Base-by-base conservation (phyloP, 2,888 invertebrate genomes). In the Arctia plantaginis region DNA sequence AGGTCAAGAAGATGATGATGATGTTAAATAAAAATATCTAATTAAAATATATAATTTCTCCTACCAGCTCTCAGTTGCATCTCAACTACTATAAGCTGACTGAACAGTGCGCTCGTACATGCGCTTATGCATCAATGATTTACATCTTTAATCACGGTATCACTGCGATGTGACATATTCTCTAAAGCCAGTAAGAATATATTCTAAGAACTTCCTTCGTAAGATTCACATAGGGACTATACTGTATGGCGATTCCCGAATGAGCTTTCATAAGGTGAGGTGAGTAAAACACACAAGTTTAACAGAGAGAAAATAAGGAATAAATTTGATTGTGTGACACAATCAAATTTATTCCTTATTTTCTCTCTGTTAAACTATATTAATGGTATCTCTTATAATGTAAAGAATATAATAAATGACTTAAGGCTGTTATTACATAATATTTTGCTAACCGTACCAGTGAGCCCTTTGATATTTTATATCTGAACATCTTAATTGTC, bases 401-500 rank as follows among this genome's bases (percentile, higher is more conserved):
- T n/a, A 27, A 59, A 59, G 51, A 47, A 20, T 20, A 20, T 20
- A 47, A 55, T n/a, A 55, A 55, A n/a, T 10, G 13, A 59, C 12
- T 15, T 59, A 27, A 13, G 27, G 3, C 27, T 55, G n/a, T 18
- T 30, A 27, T 30, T 30, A 30, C 15, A 30, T 64, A 41, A 66
- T 59, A 59, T 44, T 51, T 66, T 77, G 78, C 75, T 71, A 76
- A 68, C 77, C 33, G 67, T 80, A 80, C 80, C 70, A 76, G 76
- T 75, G 77, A 84, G 82, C 85, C 85, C 85, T 86, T 84, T 85
- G 87, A 90, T 89, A 91, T 89, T 90, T 87, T 87, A 88, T 89
- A 88, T 90, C 83, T 82, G 71, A 84, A 90, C 86, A 89, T 88
- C 88, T 90, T 89, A 88, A 90, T 89, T 87, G 86, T 85, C 78